phyloP scores from a whole-genome alignment of 2,888 invertebrate species.

The Drosophila meridiana region DNA sequence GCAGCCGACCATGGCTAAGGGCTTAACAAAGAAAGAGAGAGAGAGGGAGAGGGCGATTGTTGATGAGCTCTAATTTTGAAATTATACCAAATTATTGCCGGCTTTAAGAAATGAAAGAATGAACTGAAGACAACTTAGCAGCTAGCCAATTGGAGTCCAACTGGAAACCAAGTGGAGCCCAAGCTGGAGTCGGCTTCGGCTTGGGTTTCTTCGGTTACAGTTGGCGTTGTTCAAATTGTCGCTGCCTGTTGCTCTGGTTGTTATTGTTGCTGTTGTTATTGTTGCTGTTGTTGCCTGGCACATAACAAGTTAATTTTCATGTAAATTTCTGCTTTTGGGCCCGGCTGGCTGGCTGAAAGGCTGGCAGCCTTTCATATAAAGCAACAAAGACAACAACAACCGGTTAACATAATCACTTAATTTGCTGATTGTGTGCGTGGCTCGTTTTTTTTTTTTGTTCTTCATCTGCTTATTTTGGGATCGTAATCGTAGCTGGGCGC shows the following conservation, averaged over 20 bases:
- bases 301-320: constrained; percentile 80
- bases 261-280: constrained; percentile 34
- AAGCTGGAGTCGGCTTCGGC: constrained; percentile 10
- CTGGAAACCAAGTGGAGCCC: constrained; percentile 31
- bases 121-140: constrained; percentile 20
- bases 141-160: constrained; percentile 18
- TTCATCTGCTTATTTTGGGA: constrained; percentile 31
- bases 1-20: constrained; percentile 45
- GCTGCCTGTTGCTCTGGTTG: constrained; percentile 35
- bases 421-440: constrained; percentile 71
- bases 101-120: constrained; percentile 2
- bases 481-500: constrained; percentile 54
- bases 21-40: no score
- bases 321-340: constrained; percentile 72
- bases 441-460: constrained; percentile 40
- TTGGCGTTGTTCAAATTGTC: constrained; percentile 49
- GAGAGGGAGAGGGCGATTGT: constrained; percentile 14
- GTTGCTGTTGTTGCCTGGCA: constrained; percentile 43
- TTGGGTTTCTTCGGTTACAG: constrained; percentile 34
- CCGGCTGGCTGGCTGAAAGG: constrained; percentile 47
- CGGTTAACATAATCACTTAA: constrained; percentile 81
- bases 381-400: constrained; percentile 54
- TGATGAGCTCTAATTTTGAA: constrained; percentile 79
- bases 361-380: constrained; percentile 40
- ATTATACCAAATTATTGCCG: constrained; percentile 75